Conservation (phyloP, 2,797 vertebrate species). For the Tapirus indicus region DNA sequence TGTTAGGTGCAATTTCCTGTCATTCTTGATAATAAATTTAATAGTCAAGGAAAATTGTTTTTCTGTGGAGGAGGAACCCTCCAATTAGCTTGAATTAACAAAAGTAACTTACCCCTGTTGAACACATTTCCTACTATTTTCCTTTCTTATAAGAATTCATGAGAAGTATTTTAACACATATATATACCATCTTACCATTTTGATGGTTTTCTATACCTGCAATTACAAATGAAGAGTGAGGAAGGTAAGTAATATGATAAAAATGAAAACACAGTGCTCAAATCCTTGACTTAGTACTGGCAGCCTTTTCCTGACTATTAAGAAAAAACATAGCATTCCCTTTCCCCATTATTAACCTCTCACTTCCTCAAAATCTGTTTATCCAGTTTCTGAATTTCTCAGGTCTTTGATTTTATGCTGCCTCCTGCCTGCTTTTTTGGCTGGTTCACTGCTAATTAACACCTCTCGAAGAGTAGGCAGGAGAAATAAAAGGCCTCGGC, state of each 20-base stretch:
- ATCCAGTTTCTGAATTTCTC: background rate
- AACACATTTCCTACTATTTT: background rate
- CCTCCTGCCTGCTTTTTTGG: background rate
- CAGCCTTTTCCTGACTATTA: background rate
- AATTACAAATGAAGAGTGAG: background rate
- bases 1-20: too few relatives aligned
- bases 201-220: background rate
- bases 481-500: too few relatives aligned
- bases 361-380: background rate
- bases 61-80: background rate
- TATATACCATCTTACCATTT: background rate
- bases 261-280: background rate
- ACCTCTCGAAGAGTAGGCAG: background rate
- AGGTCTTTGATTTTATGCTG: background rate
- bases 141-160: background rate
- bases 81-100: background rate
- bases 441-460: background rate
- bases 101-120: background rate
- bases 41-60: background rate
- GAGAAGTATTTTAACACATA: background rate
- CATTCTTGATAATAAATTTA: background rate
- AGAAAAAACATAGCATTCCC: background rate
- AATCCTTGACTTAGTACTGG: background rate
- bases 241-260: background rate
- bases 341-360: background rate